Conservation (phyloP, 2,113 vertebrate genomes). For the Corythaixoides concolor region DNA sequence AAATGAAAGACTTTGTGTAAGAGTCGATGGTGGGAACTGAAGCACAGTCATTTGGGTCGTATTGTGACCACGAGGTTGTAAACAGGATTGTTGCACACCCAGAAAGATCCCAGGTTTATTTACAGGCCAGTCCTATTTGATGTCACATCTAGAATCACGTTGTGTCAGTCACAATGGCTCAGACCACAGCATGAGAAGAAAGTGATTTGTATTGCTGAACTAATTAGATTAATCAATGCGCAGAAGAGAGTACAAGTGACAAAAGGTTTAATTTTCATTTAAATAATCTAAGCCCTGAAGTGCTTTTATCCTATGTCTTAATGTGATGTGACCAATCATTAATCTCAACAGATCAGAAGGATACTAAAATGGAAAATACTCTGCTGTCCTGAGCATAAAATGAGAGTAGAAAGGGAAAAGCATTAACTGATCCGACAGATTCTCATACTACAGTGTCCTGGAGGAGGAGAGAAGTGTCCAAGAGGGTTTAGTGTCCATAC, state of each 20-base stretch:
- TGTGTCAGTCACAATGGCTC: not conserved
- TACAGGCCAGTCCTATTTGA: not conserved
- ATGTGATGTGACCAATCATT: not conserved
- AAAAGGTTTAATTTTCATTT: not conserved
- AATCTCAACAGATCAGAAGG: not conserved
- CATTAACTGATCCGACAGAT: not conserved
- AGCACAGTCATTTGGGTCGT: not conserved
- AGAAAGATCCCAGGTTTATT: not conserved
- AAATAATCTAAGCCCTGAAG: not conserved
- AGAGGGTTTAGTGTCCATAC: not conserved
- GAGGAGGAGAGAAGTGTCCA: not conserved
- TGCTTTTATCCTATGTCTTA: not conserved
- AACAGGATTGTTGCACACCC: not conserved
- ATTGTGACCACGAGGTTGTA: not conserved
- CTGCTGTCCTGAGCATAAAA: not conserved
- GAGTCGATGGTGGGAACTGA: not conserved
- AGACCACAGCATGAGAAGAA: not conserved
- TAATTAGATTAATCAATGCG: slow-evolving; percentile 2
- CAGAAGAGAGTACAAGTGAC: not conserved
- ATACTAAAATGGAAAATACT: not conserved
- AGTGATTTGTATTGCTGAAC: not conserved
- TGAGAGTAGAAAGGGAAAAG: not conserved
- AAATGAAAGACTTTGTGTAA: not conserved
- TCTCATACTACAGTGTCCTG: not conserved
- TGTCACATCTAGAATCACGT: not conserved